Conservation (phyloP, 2,888 invertebrate species). For the Andrena bucephala region DNA sequence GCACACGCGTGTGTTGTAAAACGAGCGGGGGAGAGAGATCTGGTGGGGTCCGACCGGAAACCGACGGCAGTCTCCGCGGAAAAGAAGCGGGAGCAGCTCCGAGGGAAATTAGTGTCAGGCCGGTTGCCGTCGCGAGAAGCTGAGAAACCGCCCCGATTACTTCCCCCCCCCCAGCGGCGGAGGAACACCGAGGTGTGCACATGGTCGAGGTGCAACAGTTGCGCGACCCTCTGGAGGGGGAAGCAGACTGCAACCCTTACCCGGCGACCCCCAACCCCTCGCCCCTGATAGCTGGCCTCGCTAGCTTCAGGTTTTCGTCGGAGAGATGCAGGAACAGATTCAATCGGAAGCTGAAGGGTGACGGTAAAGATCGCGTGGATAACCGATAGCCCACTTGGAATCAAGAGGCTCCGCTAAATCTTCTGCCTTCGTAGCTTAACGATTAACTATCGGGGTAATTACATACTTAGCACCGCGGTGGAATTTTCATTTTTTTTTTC, state of each 20-base stretch:
- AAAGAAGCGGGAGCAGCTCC: constrained; percentile 53
- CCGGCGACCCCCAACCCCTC: constrained; percentile 65
- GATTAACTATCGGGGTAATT: no score
- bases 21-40: constrained; percentile 41
- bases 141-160: constrained; percentile 37
- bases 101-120: constrained; percentile 64
- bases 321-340: constrained; percentile 77
- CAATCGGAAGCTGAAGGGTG: constrained; percentile 75
- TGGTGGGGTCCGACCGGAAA: constrained; percentile 65
- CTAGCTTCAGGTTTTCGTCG: constrained; percentile 73
- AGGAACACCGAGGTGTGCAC: constrained; percentile 49
- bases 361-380: constrained; percentile 61
- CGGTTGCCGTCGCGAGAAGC: constrained; percentile 57
- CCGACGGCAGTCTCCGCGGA: constrained; percentile 53
- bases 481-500: no score
- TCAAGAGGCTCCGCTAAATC: constrained; percentile 1
- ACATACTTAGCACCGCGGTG: no score
- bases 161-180: constrained; percentile 1
- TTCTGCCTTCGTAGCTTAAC: background rate
- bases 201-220: constrained; percentile 76
- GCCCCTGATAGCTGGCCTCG: constrained; percentile 47
- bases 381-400: constrained; percentile 18
- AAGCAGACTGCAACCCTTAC: constrained; percentile 64
- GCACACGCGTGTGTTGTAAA: constrained; percentile 29
- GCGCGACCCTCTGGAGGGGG: constrained; percentile 72